Percentiles rank a stretch among this genome's conserved stretches.
These are phyloP conservation scores for Meiosimyza platycephala DNA, from an alignment of 2,888 invertebrate species.

Conservation along the genomic window DNA sequence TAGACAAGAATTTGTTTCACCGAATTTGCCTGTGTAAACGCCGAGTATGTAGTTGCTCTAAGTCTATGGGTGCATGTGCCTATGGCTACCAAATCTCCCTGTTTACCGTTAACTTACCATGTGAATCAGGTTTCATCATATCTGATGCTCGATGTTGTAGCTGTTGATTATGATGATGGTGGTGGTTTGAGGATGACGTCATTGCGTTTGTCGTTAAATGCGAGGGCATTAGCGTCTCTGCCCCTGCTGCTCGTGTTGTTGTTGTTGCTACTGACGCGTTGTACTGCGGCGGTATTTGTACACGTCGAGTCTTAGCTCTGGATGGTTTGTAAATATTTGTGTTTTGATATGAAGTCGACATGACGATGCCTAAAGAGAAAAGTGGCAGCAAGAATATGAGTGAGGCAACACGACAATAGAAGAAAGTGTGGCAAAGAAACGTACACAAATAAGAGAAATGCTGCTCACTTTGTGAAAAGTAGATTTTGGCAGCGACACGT, in stretches of 20 bases:
- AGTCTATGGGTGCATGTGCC: conserved; percentile 24
- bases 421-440: conserved; percentile 16
- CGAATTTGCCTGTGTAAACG: no score
- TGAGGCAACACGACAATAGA: conserved; percentile 16
- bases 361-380: conserved; percentile 47
- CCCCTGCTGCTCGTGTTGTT: conserved; percentile 11
- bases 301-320: conserved; percentile 64
- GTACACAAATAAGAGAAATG: background rate
- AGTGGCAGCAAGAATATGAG: background rate
- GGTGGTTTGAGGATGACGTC: conserved; percentile 45
- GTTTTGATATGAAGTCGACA: conserved; percentile 59
- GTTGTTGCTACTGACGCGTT: conserved; percentile 24
- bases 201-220: conserved; percentile 31
- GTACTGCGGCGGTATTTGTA: conserved; percentile 57
- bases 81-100: background rate
- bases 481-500: conserved; percentile 3
- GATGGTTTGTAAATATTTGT: conserved; percentile 63
- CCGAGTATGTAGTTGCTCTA: conserved; percentile 22
- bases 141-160: conserved; percentile 36
- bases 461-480: conserved; percentile 10
- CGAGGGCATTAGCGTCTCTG: conserved; percentile 8
- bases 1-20: no score
- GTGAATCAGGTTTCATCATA: conserved; percentile 59
- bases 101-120: conserved; percentile 53
- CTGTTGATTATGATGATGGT: conserved; percentile 42